Evolutionary conservation across 1,140 invertebrate genomes (phyloP).

Genomic region (Ceratoteleas bidentatus): DNA sequence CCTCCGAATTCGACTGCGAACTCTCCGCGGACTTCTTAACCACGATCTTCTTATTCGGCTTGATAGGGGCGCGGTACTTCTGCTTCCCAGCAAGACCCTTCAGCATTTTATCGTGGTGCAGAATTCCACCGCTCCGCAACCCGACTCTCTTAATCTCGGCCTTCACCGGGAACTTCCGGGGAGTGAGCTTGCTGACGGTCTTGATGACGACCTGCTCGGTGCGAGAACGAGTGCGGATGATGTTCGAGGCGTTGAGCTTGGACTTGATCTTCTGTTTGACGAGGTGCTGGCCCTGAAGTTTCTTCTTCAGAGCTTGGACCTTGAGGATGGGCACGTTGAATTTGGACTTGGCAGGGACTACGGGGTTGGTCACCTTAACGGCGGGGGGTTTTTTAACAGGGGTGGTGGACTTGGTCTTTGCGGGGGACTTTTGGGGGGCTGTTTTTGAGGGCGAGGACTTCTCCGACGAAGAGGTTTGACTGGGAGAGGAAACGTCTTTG

Average conservation of each 20-base stretch:
- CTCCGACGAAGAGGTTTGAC: constrained; percentile 45
- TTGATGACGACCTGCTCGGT: constrained; percentile 69
- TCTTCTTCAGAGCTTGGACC: constrained; percentile 84
- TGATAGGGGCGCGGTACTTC: constrained; percentile 44
- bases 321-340: constrained; percentile 78
- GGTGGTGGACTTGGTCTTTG: constrained; percentile 64
- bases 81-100: constrained; percentile 33
- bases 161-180: constrained; percentile 70
- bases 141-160: constrained; percentile 74
- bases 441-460: constrained; percentile 40
- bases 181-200: constrained; percentile 57
- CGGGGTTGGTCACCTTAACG: constrained; percentile 28
- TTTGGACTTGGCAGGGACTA: constrained; percentile 69
- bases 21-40: constrained; percentile 66
- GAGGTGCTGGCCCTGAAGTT: constrained; percentile 85
- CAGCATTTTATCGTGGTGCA: constrained; percentile 48
- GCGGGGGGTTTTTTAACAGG: constrained; percentile 66
- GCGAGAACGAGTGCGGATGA: constrained; percentile 77
- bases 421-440: constrained; percentile 55
- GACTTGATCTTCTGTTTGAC: constrained; percentile 81
- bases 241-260: constrained; percentile 73
- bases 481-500: constrained; percentile 62
- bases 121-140: constrained; percentile 72
- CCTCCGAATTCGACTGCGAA: constrained; percentile 71
- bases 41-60: constrained; percentile 68